Percentiles rank a stretch among this genome's conserved stretches.
phyloP scores from a whole-genome alignment of 2,113 vertebrate genomes.

The Ahaetulla prasina region DNA sequence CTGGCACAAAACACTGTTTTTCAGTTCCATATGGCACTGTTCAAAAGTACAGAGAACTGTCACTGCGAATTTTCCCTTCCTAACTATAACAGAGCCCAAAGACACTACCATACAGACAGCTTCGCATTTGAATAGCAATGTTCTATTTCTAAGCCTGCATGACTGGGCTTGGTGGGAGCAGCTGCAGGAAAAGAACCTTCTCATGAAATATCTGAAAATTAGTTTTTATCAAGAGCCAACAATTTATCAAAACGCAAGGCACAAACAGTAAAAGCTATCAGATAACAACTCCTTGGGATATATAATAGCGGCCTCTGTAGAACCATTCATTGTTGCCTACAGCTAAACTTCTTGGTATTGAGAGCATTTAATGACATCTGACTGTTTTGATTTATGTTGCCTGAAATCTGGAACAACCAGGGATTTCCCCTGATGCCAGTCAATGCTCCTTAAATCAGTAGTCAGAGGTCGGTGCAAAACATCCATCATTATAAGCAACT shows the following conservation, averaged over 20 bases:
- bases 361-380: constrained; percentile 17
- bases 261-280: not conserved
- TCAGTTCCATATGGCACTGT: not conserved
- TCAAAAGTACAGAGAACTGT: not conserved
- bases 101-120: not conserved
- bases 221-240: constrained; percentile 27
- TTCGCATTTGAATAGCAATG: not conserved
- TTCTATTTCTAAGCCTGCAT: not conserved
- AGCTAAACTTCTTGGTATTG: constrained; percentile 19
- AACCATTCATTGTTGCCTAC: constrained; percentile 15
- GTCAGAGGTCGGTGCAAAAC: constrained; percentile 18
- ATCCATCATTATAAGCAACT: constrained; percentile 38
- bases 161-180: not conserved
- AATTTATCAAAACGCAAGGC: constrained; percentile 23
- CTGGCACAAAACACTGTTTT: not conserved
- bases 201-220: constrained; percentile 16
- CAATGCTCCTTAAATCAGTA: constrained; percentile 18
- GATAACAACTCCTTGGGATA: not conserved
- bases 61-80: not conserved
- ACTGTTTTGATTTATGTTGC: constrained; percentile 22
- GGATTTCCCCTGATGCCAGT: constrained; percentile 25
- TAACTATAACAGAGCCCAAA: not conserved
- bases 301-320: not conserved
- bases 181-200: not conserved
- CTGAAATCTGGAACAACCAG: constrained; percentile 7